phyloP scores from a whole-genome alignment of 1,140 invertebrate species.

The Bombus polaris region DNA sequence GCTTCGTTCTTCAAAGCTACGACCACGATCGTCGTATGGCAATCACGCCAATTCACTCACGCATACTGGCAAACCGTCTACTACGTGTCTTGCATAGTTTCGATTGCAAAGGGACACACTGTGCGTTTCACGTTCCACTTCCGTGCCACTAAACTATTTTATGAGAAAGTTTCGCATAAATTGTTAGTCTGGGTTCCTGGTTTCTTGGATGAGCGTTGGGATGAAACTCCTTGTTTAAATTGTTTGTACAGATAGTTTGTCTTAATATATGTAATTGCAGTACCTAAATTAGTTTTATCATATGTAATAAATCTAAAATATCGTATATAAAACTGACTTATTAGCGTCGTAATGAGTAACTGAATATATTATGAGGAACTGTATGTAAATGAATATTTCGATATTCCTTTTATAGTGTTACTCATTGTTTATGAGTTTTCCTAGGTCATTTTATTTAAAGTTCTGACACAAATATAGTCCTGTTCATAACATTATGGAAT shows the following conservation, averaged over 20 bases:
- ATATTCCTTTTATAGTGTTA: neutral
- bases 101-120: neutral
- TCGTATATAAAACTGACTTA: no score
- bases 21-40: neutral
- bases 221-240: neutral
- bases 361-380: no score
- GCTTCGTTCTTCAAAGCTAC: neutral
- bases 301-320: no score
- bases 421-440: neutral
- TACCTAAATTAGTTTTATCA: no score
- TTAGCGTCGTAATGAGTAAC: no score
- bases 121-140: slow-evolving; percentile 5
- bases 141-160: slow-evolving; percentile 14
- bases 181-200: neutral
- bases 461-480: neutral
- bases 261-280: no score
- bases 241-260: no score
- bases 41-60: slow-evolving; percentile 23
- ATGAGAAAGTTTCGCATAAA: neutral
- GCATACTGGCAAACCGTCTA: neutral
- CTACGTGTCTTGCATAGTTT: slow-evolving; percentile 25
- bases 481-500: neutral
- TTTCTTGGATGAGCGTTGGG: neutral
- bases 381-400: no score
- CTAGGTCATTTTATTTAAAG: neutral